Evolutionary conservation across 2,797 vertebrate genomes (phyloP).

Genomic region (Epinephelus coioides): DNA sequence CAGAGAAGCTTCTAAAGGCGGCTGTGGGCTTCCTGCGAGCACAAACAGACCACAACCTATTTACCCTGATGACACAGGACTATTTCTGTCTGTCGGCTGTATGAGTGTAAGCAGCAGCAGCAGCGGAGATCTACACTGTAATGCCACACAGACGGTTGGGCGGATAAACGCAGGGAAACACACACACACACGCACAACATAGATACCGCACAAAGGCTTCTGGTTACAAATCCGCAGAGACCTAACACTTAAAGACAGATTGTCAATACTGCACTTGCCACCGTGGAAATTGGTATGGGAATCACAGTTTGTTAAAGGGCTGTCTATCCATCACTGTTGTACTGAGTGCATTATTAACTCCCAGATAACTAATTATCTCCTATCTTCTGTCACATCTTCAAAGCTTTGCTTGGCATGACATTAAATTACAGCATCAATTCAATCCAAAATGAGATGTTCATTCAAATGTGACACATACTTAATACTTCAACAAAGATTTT

Average conservation of each 20-base stretch:
- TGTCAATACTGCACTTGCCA: constrained; percentile 73
- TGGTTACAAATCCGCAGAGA: constrained; percentile 72
- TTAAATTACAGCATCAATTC: constrained; percentile 31
- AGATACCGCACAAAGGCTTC: constrained; percentile 64
- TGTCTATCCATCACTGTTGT: constrained; percentile 60
- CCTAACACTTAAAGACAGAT: constrained; percentile 79
- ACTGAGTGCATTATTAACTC: constrained; percentile 69
- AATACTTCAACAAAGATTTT: neutral
- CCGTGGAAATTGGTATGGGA: constrained; percentile 65
- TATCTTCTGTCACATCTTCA: constrained; percentile 54
- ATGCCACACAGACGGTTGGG: constrained; percentile 65
- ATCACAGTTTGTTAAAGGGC: constrained; percentile 66
- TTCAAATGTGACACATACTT: constrained; percentile 14
- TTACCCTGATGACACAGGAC: constrained; percentile 72
- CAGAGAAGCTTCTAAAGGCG: constrained; percentile 59
- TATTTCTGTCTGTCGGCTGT: constrained; percentile 69
- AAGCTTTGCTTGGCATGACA: constrained; percentile 24
- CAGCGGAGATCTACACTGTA: constrained; percentile 59
- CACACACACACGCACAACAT: constrained; percentile 30
- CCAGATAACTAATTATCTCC: constrained; percentile 63
- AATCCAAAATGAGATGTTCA: constrained; percentile 29
- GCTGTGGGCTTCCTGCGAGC: constrained; percentile 65
- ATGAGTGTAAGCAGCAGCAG: constrained; percentile 45
- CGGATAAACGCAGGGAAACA: constrained; percentile 45
- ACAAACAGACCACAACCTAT: constrained; percentile 68